Conservation (phyloP, 2,888 invertebrate genomes). For the Dolichomitus sp. region DNA sequence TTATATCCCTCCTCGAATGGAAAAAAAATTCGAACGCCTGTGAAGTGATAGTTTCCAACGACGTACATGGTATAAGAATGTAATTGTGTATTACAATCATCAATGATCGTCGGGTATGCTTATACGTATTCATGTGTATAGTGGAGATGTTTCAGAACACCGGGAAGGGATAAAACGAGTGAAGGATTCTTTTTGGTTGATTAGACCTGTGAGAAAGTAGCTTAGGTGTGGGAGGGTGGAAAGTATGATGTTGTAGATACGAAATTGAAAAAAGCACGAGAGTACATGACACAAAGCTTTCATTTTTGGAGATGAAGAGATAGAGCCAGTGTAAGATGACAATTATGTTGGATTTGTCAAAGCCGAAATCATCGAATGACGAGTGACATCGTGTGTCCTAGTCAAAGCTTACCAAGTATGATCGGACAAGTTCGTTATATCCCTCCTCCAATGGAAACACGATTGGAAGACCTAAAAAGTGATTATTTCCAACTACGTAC, state of each 20-base stretch:
- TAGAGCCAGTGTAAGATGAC: background rate
- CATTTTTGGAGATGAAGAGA: conserved; percentile 28
- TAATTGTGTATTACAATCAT: too few species aligned
- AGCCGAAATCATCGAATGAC: conserved; percentile 21
- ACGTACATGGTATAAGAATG: too few species aligned
- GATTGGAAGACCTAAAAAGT: too few species aligned
- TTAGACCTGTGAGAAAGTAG: conserved; percentile 73
- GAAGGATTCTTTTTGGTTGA: conserved; percentile 78
- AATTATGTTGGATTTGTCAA: background rate
- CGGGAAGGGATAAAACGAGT: conserved; percentile 63
- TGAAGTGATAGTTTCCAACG: too few species aligned
- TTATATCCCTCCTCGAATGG: background rate
- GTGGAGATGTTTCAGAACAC: conserved; percentile 25
- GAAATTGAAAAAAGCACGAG: conserved; percentile 75
- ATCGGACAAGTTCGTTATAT: background rate
- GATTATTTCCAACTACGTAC: too few species aligned
- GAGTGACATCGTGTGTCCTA: background rate
- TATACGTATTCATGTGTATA: conserved; percentile 23
- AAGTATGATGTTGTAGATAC: conserved; percentile 63
- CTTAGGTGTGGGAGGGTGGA: conserved; percentile 13
- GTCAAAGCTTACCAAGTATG: background rate
- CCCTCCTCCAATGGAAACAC: background rate
- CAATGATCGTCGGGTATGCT: too few species aligned
- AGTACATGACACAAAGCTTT: conserved; percentile 61
- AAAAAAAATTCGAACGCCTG: too few species aligned